These are phyloP conservation scores for Porites australiensis DNA, from an alignment of 64 coral and sea anemone species.

Conservation along the genomic window DNA sequence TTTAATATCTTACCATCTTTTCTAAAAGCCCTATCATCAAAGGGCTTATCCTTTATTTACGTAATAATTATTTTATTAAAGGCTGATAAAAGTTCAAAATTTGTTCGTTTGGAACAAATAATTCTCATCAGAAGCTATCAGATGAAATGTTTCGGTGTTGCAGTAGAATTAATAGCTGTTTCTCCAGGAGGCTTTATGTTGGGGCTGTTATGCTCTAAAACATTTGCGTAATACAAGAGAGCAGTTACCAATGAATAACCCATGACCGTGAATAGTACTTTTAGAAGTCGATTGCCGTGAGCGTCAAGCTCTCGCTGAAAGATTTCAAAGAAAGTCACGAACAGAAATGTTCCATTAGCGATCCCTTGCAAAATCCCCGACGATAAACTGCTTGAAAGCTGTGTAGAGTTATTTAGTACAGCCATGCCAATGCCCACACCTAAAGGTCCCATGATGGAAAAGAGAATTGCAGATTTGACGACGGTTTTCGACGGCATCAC, in stretches of 20 bases:
- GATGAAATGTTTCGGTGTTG: too few species aligned
- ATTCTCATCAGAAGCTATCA: too few species aligned
- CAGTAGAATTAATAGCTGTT: background rate
- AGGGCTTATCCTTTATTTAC: too few species aligned
- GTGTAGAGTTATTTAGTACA: slow-evolving; percentile 61
- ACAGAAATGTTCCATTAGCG: slow-evolving; percentile 93
- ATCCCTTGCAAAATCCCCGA: slow-evolving; percentile 93
- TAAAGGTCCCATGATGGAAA: slow-evolving; percentile 81
- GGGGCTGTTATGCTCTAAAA: slow-evolving; percentile 39
- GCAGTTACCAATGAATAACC: slow-evolving; percentile 79
- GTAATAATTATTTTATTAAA: too few species aligned
- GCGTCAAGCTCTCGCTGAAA: slow-evolving; percentile 81
- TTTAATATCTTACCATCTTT: too few species aligned
- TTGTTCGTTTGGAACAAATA: too few species aligned
- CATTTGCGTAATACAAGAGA: slow-evolving; percentile 74
- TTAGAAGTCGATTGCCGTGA: slow-evolving; percentile 72
- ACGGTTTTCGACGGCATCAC: slow-evolving; percentile 62
- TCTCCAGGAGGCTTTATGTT: background rate
- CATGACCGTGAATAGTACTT: slow-evolving; percentile 81
- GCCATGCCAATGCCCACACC: slow-evolving; percentile 82
- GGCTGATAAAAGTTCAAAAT: too few species aligned
- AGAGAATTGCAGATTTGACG: slow-evolving; percentile 72
- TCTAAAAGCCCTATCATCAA: too few species aligned
- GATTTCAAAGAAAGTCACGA: slow-evolving; percentile 98
- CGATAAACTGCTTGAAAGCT: slow-evolving; percentile 48